Percentiles rank a stretch among this genome's conserved stretches.
phyloP scores from a whole-genome alignment of 30 jellyfish, hydroid and myxozoan species.

The Nemopilema nomurai region DNA sequence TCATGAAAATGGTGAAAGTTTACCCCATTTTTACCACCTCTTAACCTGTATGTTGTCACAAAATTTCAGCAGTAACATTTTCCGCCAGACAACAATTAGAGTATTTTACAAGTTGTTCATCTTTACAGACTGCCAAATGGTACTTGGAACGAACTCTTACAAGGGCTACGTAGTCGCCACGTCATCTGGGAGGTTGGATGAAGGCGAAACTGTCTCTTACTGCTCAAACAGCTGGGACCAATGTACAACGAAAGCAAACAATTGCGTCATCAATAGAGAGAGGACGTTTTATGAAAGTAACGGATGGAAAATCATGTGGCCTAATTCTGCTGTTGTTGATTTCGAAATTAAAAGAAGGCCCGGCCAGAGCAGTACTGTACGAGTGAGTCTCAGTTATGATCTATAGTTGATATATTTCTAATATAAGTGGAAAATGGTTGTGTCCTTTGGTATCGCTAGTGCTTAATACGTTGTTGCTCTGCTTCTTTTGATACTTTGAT shows the following conservation, averaged over 20 bases:
- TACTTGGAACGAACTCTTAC: background rate
- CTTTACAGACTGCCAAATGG: conserved; percentile 11
- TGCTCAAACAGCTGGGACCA: conserved; percentile 4
- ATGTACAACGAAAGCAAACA: conserved; percentile 7
- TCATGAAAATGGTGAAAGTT: too few relatives aligned
- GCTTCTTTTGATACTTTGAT: too few relatives aligned
- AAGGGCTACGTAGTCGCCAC: background rate
- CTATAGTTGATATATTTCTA: background rate
- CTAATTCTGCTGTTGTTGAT: conserved; percentile 4
- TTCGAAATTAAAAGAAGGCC: conserved; percentile 1
- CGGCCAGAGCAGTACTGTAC: background rate
- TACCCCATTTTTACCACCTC: too few relatives aligned
- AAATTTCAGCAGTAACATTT: too few relatives aligned
- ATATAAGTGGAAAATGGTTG: too few relatives aligned
- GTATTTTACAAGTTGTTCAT: too few relatives aligned
- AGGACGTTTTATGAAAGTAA: conserved; percentile 18
- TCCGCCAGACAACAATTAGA: too few relatives aligned
- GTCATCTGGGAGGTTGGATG: conserved; percentile 5
- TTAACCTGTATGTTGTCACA: too few relatives aligned
- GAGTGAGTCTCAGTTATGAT: background rate
- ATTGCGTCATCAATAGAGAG: conserved; percentile 7
- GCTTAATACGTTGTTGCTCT: too few relatives aligned
- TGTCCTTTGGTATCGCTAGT: too few relatives aligned
- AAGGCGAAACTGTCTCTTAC: conserved; percentile 6
- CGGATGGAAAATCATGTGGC: conserved; percentile 33